These are phyloP conservation scores for Nipponia nippon DNA, from an alignment of 2,113 vertebrate species.

Conservation along the genomic window DNA sequence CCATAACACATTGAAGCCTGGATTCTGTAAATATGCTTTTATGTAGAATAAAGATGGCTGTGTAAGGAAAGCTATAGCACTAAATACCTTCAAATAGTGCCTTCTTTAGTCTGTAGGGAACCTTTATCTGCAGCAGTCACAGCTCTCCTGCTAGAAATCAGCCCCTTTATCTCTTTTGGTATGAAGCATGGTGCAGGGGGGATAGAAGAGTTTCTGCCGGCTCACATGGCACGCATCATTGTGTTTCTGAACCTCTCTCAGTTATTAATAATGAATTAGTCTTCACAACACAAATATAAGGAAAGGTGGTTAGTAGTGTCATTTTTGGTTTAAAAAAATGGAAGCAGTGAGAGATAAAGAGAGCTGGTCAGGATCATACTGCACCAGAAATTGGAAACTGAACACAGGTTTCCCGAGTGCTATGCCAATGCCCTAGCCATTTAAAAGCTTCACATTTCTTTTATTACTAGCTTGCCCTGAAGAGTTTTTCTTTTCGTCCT, in stretches of 20 bases:
- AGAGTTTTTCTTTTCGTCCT: neutral
- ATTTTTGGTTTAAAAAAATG: neutral
- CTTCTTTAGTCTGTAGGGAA: slow-evolving; percentile 14
- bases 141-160: slow-evolving; percentile 34
- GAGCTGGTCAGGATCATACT: neutral
- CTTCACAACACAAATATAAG: slow-evolving; percentile 13
- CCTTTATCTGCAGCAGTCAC: slow-evolving; percentile 45
- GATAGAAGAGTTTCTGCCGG: neutral
- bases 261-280: slow-evolving; percentile 43
- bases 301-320: neutral
- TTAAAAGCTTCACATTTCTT: neutral
- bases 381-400: neutral
- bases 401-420: neutral
- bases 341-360: neutral
- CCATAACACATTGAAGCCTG: neutral
- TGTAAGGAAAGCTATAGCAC: neutral
- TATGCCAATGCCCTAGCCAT: neutral
- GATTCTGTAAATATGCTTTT: slow-evolving; percentile 30
- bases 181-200: neutral
- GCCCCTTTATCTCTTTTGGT: slow-evolving; percentile 2
- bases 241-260: neutral
- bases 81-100: slow-evolving; percentile 11
- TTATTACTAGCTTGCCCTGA: slow-evolving; percentile 10
- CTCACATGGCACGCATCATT: neutral
- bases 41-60: slow-evolving; percentile 19